A percentile compares a stretch with the other conserved stretches of the same genome.
Evolutionary conservation across 2,797 vertebrate genomes (phyloP).

Genomic region (Parauchenoglanis ngamensis): DNA sequence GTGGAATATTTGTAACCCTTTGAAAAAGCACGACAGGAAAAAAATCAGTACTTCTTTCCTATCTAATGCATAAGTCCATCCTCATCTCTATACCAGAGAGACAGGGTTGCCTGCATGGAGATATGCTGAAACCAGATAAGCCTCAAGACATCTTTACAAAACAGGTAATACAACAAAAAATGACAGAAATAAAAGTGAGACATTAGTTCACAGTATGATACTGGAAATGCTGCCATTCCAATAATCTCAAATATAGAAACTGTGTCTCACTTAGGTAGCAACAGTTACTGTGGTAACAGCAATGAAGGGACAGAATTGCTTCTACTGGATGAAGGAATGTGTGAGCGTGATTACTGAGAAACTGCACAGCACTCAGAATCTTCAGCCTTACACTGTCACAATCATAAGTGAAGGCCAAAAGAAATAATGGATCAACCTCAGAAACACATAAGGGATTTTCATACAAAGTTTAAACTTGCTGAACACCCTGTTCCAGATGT

Average conservation of each 20-base stretch:
- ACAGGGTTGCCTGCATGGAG: neutral
- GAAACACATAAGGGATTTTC: neutral
- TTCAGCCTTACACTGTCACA: neutral
- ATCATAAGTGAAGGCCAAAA: neutral
- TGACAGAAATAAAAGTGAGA: constrained; percentile 15
- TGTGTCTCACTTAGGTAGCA: constrained; percentile 67
- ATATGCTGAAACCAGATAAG: neutral
- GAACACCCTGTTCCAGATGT: neutral
- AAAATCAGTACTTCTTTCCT: neutral
- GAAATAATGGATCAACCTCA: neutral
- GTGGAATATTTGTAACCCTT: neutral
- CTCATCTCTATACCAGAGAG: neutral
- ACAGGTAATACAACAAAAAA: neutral
- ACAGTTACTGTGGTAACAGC: constrained; percentile 80
- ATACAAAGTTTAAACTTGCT: neutral
- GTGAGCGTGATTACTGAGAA: constrained; percentile 39
- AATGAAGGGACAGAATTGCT: constrained; percentile 67
- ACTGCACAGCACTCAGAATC: neutral
- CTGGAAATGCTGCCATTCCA: constrained; percentile 53
- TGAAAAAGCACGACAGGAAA: neutral
- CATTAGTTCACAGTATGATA: constrained; percentile 36
- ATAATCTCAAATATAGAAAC: constrained; percentile 67
- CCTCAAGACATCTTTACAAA: neutral
- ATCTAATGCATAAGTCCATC: neutral
- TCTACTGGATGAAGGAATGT: constrained; percentile 65